Evolutionary conservation across 30 jellyfish, hydroid and myxozoan genomes (phyloP).

Genomic region (Mastigias papua): DNA sequence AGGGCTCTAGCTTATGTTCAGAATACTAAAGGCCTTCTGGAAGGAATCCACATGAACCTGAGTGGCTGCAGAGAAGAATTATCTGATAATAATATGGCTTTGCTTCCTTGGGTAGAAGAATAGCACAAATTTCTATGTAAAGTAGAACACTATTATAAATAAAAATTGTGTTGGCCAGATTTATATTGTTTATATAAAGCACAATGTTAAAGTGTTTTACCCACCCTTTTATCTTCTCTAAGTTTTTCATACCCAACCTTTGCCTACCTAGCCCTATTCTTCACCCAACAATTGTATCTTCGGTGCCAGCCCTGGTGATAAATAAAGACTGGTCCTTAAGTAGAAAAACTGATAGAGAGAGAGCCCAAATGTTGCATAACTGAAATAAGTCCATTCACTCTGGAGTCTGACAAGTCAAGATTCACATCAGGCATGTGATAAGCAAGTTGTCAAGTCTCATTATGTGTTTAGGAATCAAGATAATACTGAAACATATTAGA

Average conservation of each 20-base stretch:
- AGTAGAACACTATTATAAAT: too few species aligned
- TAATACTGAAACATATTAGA: too few species aligned
- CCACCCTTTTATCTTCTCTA: background rate
- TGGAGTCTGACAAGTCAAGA: too few species aligned
- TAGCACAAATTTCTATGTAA: background rate
- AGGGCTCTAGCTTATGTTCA: background rate
- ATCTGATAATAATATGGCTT: background rate
- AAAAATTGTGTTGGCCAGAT: background rate
- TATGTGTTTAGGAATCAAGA: too few species aligned
- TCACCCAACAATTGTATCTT: background rate
- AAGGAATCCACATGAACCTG: background rate
- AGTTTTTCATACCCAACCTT: background rate
- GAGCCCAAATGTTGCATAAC: too few species aligned
- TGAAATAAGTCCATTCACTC: too few species aligned
- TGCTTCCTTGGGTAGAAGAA: background rate
- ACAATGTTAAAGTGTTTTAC: background rate
- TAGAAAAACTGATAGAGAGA: too few species aligned
- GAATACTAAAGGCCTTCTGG: background rate
- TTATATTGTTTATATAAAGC: background rate
- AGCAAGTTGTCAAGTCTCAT: too few species aligned
- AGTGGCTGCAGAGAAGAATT: background rate
- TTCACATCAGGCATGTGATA: too few species aligned
- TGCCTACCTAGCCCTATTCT: background rate
- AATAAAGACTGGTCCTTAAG: background rate
- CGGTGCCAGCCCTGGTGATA: background rate